These are phyloP conservation scores for Acheta domesticus DNA, from an alignment of 2,888 invertebrate genomes.

Conservation along the genomic window DNA sequence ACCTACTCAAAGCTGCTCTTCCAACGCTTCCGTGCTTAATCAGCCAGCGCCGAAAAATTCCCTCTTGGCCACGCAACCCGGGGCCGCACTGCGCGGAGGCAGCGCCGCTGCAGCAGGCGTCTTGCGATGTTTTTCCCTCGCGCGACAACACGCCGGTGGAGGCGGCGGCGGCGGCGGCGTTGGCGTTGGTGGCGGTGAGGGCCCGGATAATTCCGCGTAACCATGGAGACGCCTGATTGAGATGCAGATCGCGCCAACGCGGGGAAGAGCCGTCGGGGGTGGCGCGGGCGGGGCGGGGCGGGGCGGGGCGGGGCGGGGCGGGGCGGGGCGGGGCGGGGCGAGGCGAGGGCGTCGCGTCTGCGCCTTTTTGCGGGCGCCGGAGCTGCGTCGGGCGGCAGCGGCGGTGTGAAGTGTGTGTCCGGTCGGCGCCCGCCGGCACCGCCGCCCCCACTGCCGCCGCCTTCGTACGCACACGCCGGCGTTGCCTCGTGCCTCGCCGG, in stretches of 20 bases:
- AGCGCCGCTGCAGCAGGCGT: not conserved
- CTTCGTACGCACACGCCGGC: not conserved
- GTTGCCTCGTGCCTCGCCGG: not conserved
- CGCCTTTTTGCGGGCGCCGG: not conserved
- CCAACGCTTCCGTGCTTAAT: too few species aligned
- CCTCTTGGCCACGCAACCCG: too few species aligned
- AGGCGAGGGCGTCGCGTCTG: not conserved
- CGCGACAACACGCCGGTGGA: not conserved
- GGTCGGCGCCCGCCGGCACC: not conserved
- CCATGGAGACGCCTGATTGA: constrained; percentile 31
- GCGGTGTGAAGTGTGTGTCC: not conserved
- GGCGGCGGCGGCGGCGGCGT: not conserved
- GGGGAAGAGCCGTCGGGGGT: not conserved
- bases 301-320: not conserved
- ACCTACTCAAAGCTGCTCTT: too few species aligned
- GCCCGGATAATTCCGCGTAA: constrained; percentile 28
- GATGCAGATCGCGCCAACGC: constrained; percentile 30
- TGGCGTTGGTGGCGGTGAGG: not conserved
- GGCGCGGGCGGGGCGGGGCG: not conserved
- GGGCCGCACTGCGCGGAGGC: too few species aligned
- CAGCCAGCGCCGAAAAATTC: too few species aligned
- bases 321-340: not conserved
- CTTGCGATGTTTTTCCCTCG: constrained; percentile 5
- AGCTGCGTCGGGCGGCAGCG: not conserved
- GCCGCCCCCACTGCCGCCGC: not conserved